Evolutionary conservation across 92 coral and sea anemone genomes (phyloP).

Genomic region (Palythoa caribaeorum): DNA sequence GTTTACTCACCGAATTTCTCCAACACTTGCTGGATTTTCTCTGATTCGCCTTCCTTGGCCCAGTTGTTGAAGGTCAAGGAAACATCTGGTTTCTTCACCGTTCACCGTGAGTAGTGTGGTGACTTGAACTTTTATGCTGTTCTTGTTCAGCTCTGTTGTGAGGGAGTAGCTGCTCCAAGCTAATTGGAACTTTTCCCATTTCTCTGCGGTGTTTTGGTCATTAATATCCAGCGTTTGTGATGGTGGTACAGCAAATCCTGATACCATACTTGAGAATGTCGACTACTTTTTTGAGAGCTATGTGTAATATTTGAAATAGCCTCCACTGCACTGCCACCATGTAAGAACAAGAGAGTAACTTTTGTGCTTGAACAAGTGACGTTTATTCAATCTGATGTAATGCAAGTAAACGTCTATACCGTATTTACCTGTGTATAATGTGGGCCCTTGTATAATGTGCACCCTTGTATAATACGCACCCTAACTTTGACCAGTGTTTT

Average conservation of each 20-base stretch:
- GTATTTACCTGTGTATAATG: no score
- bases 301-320: not conserved
- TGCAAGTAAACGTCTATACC: not conserved
- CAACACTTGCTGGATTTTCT: not conserved
- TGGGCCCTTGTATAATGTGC: no score
- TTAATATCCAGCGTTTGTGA: not conserved
- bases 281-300: not conserved
- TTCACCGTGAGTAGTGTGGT: slow-evolving; percentile 50
- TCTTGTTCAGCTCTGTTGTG: slow-evolving; percentile 52
- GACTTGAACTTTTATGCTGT: slow-evolving; percentile 35
- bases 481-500: no score
- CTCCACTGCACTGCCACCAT: slow-evolving; percentile 1
- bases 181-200: not conserved
- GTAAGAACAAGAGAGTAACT: not conserved
- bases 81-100: slow-evolving; percentile 53
- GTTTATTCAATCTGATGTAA: not conserved
- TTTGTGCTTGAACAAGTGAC: not conserved
- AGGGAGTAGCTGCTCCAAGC: slow-evolving; percentile 40
- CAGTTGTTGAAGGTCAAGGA: slow-evolving; percentile 49
- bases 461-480: no score
- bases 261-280: not conserved
- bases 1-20: slow-evolving; percentile 9
- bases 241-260: not conserved
- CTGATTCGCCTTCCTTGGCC: slow-evolving; percentile 16
- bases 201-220: not conserved